phyloP scores from a whole-genome alignment of 2,113 vertebrate genomes.

The Ceratotherium simum region DNA sequence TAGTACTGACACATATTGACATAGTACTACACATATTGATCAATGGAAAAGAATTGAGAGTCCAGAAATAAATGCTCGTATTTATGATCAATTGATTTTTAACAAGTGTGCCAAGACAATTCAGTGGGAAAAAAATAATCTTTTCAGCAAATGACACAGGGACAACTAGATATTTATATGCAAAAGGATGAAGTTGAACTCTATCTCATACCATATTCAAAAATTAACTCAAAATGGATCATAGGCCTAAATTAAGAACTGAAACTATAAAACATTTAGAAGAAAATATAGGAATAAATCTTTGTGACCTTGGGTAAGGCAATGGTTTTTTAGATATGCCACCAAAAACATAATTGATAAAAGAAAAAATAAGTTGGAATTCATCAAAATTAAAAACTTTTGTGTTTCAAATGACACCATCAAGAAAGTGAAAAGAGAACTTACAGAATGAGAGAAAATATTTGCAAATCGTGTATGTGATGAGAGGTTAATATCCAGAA shows the following conservation, averaged over 20 bases:
- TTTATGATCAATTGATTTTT: not conserved
- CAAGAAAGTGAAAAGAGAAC: slow-evolving; percentile 1
- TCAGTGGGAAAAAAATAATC: not conserved
- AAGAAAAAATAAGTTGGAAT: not conserved
- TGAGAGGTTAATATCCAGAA: not conserved
- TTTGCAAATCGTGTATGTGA: not conserved
- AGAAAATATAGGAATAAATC: not conserved
- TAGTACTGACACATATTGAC: not conserved
- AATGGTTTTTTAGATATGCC: not conserved
- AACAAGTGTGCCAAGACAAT: not conserved
- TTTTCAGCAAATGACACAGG: not conserved
- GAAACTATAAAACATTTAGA: not conserved
- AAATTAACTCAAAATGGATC: not conserved
- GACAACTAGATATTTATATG: not conserved
- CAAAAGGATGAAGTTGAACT: not conserved
- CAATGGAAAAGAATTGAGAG: not conserved
- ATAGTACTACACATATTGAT: not conserved
- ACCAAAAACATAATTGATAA: not conserved
- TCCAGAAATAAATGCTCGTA: not conserved
- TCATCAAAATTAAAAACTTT: not conserved
- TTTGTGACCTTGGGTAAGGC: not conserved
- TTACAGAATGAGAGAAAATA: not conserved
- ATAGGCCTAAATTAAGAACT: not conserved
- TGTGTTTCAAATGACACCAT: not conserved
- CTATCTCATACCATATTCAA: not conserved